phyloP scores from a whole-genome alignment of 53 echinoderm and acorn worm species.

The Glandiceps talaboti region DNA sequence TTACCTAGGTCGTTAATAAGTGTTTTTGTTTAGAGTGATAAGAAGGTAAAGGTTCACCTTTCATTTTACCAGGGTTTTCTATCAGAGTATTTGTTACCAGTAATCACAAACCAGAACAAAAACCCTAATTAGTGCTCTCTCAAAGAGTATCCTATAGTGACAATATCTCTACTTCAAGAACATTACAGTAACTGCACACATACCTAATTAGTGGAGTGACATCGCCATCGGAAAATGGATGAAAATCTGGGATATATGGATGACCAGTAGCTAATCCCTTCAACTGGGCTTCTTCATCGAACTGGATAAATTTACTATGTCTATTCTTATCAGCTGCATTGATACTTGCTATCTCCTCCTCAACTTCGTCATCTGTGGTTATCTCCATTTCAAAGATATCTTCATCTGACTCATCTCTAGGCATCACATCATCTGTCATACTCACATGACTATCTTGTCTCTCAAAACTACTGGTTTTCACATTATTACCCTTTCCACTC shows the following conservation, averaged over 20 bases:
- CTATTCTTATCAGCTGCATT: neutral
- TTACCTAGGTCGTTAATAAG: no score
- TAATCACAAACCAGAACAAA: no score
- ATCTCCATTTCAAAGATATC: conserved; percentile 42
- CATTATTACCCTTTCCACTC: conserved; percentile 1
- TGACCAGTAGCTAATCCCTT: neutral
- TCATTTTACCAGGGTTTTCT: no score
- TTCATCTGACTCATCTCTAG: conserved; percentile 38
- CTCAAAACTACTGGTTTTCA: neutral
- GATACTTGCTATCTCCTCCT: neutral
- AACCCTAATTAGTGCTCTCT: no score
- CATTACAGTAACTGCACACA: no score
- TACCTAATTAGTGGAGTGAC: conserved; percentile 86
- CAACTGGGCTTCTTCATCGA: neutral
- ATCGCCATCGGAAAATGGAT: conserved; percentile 91
- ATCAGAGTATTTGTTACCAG: no score
- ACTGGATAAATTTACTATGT: neutral
- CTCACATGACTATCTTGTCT: conserved; percentile 7
- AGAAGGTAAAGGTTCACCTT: no score
- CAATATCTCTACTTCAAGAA: no score
- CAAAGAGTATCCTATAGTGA: no score
- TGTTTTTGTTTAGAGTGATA: no score
- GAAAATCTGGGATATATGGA: conserved; percentile 28
- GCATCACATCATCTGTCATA: neutral
- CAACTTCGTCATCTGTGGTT: conserved; percentile 25